Conservation (phyloP, 2,797 vertebrate genomes). For the Semotilus atromaculatus region DNA sequence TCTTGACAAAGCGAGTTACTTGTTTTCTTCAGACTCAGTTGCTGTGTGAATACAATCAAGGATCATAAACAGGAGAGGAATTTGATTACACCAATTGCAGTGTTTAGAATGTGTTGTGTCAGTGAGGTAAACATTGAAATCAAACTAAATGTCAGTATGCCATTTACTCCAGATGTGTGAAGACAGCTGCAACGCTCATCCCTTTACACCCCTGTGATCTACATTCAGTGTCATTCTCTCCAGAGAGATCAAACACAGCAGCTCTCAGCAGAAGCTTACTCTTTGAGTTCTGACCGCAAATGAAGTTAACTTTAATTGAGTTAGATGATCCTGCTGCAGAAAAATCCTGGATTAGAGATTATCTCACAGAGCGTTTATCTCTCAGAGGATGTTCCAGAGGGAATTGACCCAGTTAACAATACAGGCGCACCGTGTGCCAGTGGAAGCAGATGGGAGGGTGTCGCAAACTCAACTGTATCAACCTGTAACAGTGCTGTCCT, state of each 20-base stretch:
- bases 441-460: slow-evolving; percentile 28
- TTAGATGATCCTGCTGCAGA: slow-evolving; percentile 65
- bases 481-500: slow-evolving; percentile 13
- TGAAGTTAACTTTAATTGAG: slow-evolving; percentile 71
- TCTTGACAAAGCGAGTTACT: neutral
- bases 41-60: neutral
- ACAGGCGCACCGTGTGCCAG: neutral
- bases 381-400: slow-evolving; percentile 33
- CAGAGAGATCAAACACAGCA: slow-evolving; percentile 8
- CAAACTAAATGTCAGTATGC: neutral
- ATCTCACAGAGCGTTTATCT: slow-evolving; percentile 54
- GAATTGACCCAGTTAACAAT: slow-evolving; percentile 48
- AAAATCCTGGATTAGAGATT: slow-evolving; percentile 71
- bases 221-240: slow-evolving; percentile 5
- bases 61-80: neutral
- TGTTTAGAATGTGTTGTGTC: neutral
- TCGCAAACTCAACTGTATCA: neutral
- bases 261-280: neutral
- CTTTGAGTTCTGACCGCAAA: slow-evolving; percentile 37
- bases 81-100: too few relatives aligned
- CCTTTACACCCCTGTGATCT: slow-evolving; percentile 8
- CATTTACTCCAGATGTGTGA: neutral
- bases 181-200: neutral
- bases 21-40: neutral
- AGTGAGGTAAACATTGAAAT: neutral